These are phyloP conservation scores for Pluvialis apricaria DNA, from an alignment of 2,113 vertebrate species.

Conservation along the genomic window DNA sequence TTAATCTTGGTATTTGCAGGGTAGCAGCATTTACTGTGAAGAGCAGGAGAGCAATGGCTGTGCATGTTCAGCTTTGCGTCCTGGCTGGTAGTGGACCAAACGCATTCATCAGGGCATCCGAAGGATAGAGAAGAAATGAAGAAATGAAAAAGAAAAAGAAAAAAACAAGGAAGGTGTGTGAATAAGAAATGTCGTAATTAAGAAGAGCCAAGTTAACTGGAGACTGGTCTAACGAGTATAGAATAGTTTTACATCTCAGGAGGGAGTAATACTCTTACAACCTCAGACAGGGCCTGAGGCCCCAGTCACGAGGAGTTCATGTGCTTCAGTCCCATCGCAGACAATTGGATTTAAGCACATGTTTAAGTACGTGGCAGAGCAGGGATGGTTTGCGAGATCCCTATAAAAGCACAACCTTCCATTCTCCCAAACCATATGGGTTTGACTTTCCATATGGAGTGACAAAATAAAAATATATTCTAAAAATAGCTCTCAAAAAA, in stretches of 20 bases:
- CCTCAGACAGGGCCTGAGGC: not conserved
- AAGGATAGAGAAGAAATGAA: fast-evolving
- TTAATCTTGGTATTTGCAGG: not conserved
- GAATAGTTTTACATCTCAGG: not conserved
- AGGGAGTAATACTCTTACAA: not conserved
- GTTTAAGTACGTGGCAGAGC: not conserved
- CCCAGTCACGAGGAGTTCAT: not conserved
- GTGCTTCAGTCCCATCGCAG: not conserved
- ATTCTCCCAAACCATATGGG: conserved; percentile 45
- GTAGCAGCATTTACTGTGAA: not conserved
- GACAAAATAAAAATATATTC: conserved; percentile 50
- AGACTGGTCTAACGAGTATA: not conserved
- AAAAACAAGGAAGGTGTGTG: not conserved
- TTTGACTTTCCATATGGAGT: conserved; percentile 54
- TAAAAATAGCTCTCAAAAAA: conserved; percentile 47
- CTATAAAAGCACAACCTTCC: conserved; percentile 31
- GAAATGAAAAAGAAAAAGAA: not conserved
- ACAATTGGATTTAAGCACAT: not conserved
- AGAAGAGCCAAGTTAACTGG: not conserved
- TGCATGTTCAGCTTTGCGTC: not conserved
- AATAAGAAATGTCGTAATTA: not conserved
- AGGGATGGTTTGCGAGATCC: not conserved
- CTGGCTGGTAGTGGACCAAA: not conserved
- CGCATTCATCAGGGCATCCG: fast-evolving
- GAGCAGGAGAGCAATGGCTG: not conserved